Evolutionary conservation across 2,797 vertebrate species (phyloP).

Genomic region (Borostomias antarcticus): DNA sequence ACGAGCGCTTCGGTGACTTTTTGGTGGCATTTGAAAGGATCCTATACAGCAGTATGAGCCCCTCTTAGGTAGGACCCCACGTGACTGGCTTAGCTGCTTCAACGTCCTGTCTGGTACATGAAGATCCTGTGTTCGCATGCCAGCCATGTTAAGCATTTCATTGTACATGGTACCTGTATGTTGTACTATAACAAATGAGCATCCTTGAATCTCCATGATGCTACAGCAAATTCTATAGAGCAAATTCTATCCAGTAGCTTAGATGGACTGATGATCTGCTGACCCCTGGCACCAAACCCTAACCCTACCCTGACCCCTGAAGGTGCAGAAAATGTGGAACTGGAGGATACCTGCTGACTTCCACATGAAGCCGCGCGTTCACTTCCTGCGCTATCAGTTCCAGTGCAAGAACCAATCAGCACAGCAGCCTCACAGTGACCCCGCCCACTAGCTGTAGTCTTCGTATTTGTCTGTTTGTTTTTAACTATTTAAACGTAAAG

Average conservation of each 20-base stretch:
- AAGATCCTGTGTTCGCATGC: too few relatives aligned
- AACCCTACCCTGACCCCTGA: conserved; percentile 5
- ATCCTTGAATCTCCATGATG: too few relatives aligned
- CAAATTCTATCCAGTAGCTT: too few relatives aligned
- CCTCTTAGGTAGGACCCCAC: not conserved
- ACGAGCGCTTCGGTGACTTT: too few relatives aligned
- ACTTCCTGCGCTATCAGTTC: conserved; percentile 77
- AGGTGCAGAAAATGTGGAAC: conserved; percentile 86
- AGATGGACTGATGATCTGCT: too few relatives aligned
- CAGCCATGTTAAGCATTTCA: too few relatives aligned
- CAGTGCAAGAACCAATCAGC: conserved; percentile 74
- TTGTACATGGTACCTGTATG: too few relatives aligned
- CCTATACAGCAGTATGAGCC: not conserved
- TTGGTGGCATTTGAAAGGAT: not conserved
- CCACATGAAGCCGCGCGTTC: conserved; percentile 76
- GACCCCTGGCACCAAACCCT: too few relatives aligned
- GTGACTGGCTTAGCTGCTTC: too few relatives aligned
- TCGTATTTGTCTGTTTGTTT: conserved; percentile 42
- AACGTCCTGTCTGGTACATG: too few relatives aligned
- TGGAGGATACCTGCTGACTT: conserved; percentile 87
- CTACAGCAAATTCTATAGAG: too few relatives aligned
- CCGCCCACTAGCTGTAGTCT: conserved; percentile 64
- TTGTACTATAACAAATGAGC: too few relatives aligned
- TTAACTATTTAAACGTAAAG: conserved; percentile 63
- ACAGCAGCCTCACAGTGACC: conserved; percentile 60